phyloP scores from a whole-genome alignment of 2,113 vertebrate species.

The Rattus rattus region DNA sequence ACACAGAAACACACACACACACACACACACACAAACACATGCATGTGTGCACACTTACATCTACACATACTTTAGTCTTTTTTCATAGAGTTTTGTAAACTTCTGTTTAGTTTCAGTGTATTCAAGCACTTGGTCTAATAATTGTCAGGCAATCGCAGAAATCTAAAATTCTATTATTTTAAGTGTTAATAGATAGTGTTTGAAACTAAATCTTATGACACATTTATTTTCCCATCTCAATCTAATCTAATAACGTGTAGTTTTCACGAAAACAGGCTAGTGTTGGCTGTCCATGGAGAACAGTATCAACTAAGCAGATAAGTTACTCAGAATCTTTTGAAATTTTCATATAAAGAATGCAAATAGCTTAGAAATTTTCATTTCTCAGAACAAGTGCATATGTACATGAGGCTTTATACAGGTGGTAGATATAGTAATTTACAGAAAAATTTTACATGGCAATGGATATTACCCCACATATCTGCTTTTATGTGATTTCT shows the following conservation, averaged over 20 bases:
- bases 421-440: not conserved
- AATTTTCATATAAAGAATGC: not conserved
- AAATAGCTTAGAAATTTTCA: not conserved
- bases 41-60: not conserved
- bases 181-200: not conserved
- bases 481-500: constrained; percentile 1
- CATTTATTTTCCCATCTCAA: not conserved
- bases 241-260: not conserved
- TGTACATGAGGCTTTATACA: not conserved
- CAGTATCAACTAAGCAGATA: not conserved
- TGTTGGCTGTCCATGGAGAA: not conserved
- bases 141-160: not conserved
- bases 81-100: not conserved
- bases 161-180: no score
- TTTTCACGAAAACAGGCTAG: not conserved
- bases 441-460: constrained; percentile 30
- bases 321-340: not conserved
- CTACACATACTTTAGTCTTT: not conserved
- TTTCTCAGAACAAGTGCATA: not conserved
- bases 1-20: not conserved
- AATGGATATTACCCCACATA: not conserved
- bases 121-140: not conserved
- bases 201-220: not conserved
- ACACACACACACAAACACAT: not conserved
- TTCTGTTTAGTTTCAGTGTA: not conserved